phyloP scores from a whole-genome alignment of 2,113 vertebrate genomes.

The Nymphicus hollandicus region DNA sequence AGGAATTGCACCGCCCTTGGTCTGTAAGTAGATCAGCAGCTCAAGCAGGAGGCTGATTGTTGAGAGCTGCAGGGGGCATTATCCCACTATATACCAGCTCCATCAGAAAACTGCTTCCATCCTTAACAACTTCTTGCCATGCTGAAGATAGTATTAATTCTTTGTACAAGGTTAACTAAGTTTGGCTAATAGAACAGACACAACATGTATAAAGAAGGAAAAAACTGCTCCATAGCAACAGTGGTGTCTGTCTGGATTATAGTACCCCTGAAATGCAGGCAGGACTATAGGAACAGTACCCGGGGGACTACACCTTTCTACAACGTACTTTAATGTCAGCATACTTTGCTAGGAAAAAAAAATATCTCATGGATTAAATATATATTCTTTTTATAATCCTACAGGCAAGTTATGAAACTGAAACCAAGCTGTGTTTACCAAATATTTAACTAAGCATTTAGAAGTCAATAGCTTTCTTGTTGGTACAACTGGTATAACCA shows the following conservation, averaged over 20 bases:
- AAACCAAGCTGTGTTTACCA: neutral
- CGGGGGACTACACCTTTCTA: neutral
- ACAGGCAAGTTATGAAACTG: neutral
- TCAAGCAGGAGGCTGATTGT: neutral
- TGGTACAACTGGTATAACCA: neutral
- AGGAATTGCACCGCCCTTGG: accelerated
- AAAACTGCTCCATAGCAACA: neutral
- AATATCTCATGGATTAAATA: neutral
- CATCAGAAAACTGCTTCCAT: neutral
- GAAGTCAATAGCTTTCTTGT: neutral
- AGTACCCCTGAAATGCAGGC: accelerated
- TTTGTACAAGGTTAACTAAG: too few species aligned
- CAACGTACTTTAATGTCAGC: accelerated
- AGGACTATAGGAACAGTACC: neutral
- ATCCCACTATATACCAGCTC: neutral
- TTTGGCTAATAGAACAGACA: neutral
- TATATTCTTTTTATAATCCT: neutral
- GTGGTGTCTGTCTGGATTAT: accelerated
- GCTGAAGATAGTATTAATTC: too few species aligned
- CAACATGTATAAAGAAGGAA: neutral
- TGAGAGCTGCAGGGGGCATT: neutral
- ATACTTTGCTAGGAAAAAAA: neutral
- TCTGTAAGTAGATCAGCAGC: neutral
- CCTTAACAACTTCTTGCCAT: neutral
- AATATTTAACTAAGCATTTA: neutral